Percentiles rank a stretch among this genome's conserved stretches.
Conservation (phyloP, 2,797 vertebrate species). For the Myripristis murdjan region DNA sequence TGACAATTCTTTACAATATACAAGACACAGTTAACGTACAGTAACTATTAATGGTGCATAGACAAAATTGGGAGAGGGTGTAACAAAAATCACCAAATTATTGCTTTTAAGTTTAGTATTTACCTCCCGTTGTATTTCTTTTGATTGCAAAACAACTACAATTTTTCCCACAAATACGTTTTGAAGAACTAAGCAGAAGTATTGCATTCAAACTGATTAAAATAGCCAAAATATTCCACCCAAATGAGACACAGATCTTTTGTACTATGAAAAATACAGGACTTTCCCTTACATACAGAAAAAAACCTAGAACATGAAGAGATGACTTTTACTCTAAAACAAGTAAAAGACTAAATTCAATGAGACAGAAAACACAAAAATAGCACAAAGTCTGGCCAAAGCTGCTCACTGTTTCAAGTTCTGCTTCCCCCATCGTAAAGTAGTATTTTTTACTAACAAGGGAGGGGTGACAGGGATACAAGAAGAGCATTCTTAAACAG, state of each 20-base stretch:
- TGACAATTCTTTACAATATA: conserved; percentile 81
- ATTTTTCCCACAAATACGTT: conserved; percentile 78
- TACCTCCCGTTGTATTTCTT: conserved; percentile 79
- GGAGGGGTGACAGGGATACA: conserved; percentile 79
- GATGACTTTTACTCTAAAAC: conserved; percentile 90
- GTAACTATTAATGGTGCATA: conserved; percentile 89
- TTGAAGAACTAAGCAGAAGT: conserved; percentile 83
- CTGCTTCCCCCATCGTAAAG: conserved; percentile 81
- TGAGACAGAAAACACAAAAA: conserved; percentile 69
- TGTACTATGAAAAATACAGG: conserved; percentile 79
- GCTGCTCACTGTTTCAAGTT: conserved; percentile 87
- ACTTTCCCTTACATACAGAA: conserved; percentile 78
- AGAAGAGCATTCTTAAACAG: conserved; percentile 81
- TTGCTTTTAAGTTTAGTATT: conserved; percentile 87
- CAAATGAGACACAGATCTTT: conserved; percentile 74
- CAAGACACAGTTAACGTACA: conserved; percentile 84
- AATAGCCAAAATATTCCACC: conserved; percentile 77
- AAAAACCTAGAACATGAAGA: conserved; percentile 77
- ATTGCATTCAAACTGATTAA: conserved; percentile 87
- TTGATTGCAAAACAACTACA: conserved; percentile 86
- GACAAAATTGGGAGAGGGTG: conserved; percentile 84
- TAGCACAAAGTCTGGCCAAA: conserved; percentile 86
- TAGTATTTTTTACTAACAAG: conserved; percentile 77
- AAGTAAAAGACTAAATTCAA: conserved; percentile 87
- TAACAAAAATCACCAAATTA: conserved; percentile 87